phyloP scores from a whole-genome alignment of 2,113 vertebrate species.

The Xiphias gladius region DNA sequence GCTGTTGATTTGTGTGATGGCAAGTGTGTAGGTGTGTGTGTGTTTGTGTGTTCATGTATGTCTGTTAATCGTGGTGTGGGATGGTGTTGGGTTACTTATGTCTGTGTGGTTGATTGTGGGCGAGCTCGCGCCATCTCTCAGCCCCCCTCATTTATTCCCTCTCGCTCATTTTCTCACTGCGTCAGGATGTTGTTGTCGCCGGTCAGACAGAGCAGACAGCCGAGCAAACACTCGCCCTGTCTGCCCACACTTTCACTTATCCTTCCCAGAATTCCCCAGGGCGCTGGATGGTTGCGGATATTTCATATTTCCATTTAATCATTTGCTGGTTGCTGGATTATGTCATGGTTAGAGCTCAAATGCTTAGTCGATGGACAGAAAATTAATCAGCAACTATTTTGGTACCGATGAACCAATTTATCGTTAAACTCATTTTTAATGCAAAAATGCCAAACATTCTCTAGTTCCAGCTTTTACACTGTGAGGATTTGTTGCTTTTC shows the following conservation, averaged over 20 bases:
- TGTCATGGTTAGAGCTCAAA: not conserved
- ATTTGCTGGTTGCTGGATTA: not conserved
- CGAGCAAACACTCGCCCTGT: constrained; percentile 2
- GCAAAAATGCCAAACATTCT: too few species aligned
- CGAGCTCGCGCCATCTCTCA: not conserved
- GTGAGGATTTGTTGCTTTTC: too few species aligned
- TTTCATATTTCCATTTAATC: not conserved
- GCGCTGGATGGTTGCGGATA: not conserved
- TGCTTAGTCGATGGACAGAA: not conserved
- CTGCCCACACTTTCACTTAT: not conserved
- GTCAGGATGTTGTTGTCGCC: not conserved
- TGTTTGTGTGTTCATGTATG: not conserved
- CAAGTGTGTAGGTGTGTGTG: not conserved
- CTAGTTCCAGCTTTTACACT: too few species aligned
- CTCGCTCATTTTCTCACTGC: constrained; percentile 2
- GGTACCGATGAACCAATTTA: not conserved
- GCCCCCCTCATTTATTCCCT: not conserved
- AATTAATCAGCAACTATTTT: not conserved
- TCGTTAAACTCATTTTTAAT: not conserved
- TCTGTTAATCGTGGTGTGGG: not conserved
- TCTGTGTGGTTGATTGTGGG: not conserved
- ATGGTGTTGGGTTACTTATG: not conserved
- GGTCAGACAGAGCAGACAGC: not conserved
- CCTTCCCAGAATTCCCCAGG: not conserved
- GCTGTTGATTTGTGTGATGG: not conserved